Conservation (phyloP, 1,140 invertebrate genomes). For the Zaprionus davidi region DNA sequence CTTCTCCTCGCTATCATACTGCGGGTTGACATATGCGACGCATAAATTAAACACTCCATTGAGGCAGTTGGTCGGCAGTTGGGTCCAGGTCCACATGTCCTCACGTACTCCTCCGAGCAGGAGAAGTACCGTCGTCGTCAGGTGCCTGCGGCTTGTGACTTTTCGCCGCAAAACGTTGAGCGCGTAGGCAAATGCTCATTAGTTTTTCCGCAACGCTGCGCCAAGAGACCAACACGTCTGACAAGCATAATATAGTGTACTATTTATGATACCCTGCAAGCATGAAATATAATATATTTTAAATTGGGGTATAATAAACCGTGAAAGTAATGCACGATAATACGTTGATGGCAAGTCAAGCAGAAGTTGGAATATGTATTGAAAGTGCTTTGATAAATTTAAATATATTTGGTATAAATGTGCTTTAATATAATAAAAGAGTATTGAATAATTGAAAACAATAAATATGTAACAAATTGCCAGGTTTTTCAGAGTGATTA, state of each 20-base stretch:
- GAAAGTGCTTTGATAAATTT: not conserved
- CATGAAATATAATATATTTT: slow-evolving; percentile 3
- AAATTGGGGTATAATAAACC: not conserved
- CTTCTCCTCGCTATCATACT: not conserved
- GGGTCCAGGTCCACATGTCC: slow-evolving; percentile 29
- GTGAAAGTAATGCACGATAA: not conserved
- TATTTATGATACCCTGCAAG: slow-evolving; percentile 34
- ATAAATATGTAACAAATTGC: not conserved
- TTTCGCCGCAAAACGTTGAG: slow-evolving; percentile 59
- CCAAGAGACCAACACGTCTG: slow-evolving; percentile 26
- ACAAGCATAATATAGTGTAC: slow-evolving; percentile 21
- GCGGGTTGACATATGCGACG: slow-evolving; percentile 69
- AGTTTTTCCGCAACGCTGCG: slow-evolving; percentile 60
- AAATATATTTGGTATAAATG: not conserved
- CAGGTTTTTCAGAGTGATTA: too few relatives aligned
- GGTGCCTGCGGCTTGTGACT: slow-evolving; percentile 54
- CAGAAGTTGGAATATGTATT: not conserved
- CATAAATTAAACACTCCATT: slow-evolving; percentile 78
- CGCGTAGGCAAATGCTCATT: slow-evolving; percentile 76
- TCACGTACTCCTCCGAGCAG: slow-evolving; percentile 24
- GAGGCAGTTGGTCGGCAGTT: slow-evolving; percentile 10
- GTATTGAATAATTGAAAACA: not conserved
- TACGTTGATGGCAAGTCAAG: not conserved
- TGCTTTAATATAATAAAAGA: not conserved
- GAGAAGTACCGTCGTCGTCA: slow-evolving; percentile 25